Evolutionary conservation across 2,888 invertebrate species (phyloP), one percentile per base, ranked within the genome.

Genomic region (Sinohyriopsis cumingii): DNA sequence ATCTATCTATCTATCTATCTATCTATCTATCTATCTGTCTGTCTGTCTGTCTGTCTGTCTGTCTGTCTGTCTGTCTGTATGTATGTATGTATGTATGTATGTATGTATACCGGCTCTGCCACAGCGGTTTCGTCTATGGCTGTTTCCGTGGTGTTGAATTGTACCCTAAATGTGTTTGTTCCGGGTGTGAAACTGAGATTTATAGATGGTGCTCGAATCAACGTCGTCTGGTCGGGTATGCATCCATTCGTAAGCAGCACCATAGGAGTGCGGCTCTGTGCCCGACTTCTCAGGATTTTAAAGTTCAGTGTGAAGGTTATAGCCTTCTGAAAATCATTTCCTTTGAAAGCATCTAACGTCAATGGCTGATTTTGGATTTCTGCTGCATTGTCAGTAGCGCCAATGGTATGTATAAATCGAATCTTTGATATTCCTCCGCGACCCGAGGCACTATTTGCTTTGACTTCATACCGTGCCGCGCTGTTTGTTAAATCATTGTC

Each of bases 321-420:
- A 45, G 75, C 73, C 15, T 28, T 75, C 55, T 77, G 77, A 60
- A 77, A 77, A 59, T 77, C 77, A 53, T 77, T 77, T 22, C 77
- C 77, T 33, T 72, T 62, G 55, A 71, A 77, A 9, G 77, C 73
- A 33, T 70, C 72, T 53, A 77, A 77, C 61, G 71, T 65, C 6
- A 77, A 33, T 1, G 77, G 77, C 55, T 77, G 77, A n/a, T 73
- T 75, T 5, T 73, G 70, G 22, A 77, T 73, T 70, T 75, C 69
- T 3, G 75, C 75, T 12, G 75, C 75, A 55, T 64, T 63, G 20
- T 66, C 70, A 5, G 60, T 63, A 7, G 77, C 65, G 33, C 77
- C 77, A 15, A 68, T 60, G 2, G 63, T 68, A 60, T 73, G 67
- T 9, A 68, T 60, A 56, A 65, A 77, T 22, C 73, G 65, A 45